A percentile compares a stretch with the other conserved stretches of the same genome.
These are phyloP conservation scores for Acleris emargana DNA, from an alignment of 2,888 invertebrate species.

Conservation along the genomic window DNA sequence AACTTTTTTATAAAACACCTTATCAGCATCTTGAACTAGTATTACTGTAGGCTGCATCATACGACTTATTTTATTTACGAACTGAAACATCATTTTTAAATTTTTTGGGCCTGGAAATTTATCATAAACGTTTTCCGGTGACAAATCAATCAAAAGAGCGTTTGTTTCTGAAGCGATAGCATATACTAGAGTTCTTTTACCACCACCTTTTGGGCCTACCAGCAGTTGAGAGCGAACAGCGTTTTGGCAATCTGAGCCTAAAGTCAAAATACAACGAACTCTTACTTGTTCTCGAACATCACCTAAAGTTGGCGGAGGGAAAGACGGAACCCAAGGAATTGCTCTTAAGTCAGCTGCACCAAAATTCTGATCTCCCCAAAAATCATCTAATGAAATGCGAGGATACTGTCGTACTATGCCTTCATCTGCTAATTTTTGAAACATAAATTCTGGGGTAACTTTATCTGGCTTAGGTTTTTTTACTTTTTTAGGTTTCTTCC, in stretches of 20 bases:
- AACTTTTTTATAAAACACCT: conserved; percentile 87
- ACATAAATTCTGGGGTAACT: conserved; percentile 85
- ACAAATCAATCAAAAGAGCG: conserved; percentile 90
- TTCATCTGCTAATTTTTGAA: conserved; percentile 87
- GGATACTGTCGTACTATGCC: conserved; percentile 88
- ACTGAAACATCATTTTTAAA: conserved; percentile 86
- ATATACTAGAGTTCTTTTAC: conserved; percentile 88
- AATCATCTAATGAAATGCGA: conserved; percentile 83
- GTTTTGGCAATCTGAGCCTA: conserved; percentile 72
- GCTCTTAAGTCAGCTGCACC: conserved; percentile 80
- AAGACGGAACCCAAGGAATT: conserved; percentile 67
- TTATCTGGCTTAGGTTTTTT: conserved; percentile 86
- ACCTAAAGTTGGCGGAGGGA: conserved; percentile 82
- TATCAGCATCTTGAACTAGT: conserved; percentile 87
- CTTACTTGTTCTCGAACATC: conserved; percentile 85
- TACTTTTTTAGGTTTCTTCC: conserved; percentile 68
- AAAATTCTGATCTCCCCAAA: conserved; percentile 87
- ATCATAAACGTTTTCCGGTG: conserved; percentile 86
- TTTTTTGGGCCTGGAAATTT: conserved; percentile 88
- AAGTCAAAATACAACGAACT: conserved; percentile 84
- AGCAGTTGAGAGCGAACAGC: conserved; percentile 85
- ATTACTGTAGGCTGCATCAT: conserved; percentile 90
- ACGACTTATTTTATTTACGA: conserved; percentile 86
- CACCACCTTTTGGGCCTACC: conserved; percentile 87
- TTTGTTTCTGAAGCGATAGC: conserved; percentile 90